Evolutionary conservation across 2,797 vertebrate species (phyloP).

Genomic region (Monodelphis domestica): DNA sequence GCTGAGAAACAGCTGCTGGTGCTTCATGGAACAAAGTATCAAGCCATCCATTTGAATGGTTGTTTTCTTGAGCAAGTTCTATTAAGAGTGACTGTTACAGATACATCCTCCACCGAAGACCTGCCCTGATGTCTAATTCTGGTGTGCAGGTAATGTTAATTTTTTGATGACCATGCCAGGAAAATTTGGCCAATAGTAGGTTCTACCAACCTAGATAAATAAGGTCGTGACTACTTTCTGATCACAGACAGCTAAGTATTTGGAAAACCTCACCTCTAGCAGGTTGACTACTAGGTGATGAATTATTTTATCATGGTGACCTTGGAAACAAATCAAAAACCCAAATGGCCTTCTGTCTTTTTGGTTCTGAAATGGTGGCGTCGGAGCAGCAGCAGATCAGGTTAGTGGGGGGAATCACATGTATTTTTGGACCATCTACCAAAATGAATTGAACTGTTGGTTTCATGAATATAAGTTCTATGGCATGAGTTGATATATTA

Average conservation of each 20-base stretch:
- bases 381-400: not conserved
- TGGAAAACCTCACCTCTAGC: not conserved
- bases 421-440: not conserved
- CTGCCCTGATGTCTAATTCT: not conserved
- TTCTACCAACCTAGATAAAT: not conserved
- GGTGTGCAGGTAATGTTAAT: not conserved
- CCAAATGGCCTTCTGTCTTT: not conserved
- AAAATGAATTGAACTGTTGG: not conserved
- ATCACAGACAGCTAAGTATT: not conserved
- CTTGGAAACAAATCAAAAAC: not conserved
- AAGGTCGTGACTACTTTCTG: not conserved
- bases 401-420: not conserved
- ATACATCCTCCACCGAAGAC: not conserved
- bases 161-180: not conserved
- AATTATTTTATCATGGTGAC: not conserved
- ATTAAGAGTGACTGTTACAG: not conserved
- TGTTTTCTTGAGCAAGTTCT: constrained; percentile 28
- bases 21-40: constrained; percentile 46
- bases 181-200: not conserved
- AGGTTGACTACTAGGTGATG: not conserved
- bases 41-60: constrained; percentile 35
- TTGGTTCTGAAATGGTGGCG: not conserved
- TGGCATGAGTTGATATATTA: not conserved
- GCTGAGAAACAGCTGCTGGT: constrained; percentile 38
- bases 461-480: not conserved